Base-by-base conservation (phyloP, 2,888 invertebrate species). In the Microctonus brassicae region DNA sequence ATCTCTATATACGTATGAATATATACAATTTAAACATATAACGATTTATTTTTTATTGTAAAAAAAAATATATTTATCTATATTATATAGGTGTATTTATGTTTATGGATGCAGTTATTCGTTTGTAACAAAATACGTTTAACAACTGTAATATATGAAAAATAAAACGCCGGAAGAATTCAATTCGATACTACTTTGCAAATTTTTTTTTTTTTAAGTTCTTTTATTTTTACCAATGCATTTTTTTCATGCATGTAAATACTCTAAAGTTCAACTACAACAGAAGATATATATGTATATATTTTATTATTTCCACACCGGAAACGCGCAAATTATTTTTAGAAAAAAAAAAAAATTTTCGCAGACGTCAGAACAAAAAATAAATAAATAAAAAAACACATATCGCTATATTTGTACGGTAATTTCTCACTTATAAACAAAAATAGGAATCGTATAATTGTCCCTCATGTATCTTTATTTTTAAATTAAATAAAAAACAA, bases 251-350 rank as follows among this genome's bases (percentile, higher is more conserved):
- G 22, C 13, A 26, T 24, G 53, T 22, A 17, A n/a, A 17, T 17
- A 47, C 17, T 47, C 6, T 0, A 0, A n/a, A 4, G 0, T 17
- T 47, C 7, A 47, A 47, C 4, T 47, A n/a, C 47, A 17, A 39
- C 39, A 39, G 3, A 65, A 53, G 24, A n/a, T n/a, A n/a, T n/a
- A n/a, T n/a, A n/a, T n/a, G 34, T n/a, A n/a, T n/a, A n/a, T n/a
- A n/a, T n/a, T 36, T 55, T 52, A 52, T 29, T 55, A n/a, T 33
- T 20, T 55, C 24, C 22, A 52, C 26, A 57, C 67, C 67, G 67
- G 67, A 67, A 67, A 58, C 42, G 58, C 42, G 74, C 24, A 53
- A 69, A 79, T 81, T 83, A 83, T 82, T 82, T 83, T 79, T 79
- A 80, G 81, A 80, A 80, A 80, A n/a, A n/a, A 82, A 81, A 34